Evolutionary conservation across 2,888 invertebrate species (phyloP).

Genomic region (Eupithecia exiguata): DNA sequence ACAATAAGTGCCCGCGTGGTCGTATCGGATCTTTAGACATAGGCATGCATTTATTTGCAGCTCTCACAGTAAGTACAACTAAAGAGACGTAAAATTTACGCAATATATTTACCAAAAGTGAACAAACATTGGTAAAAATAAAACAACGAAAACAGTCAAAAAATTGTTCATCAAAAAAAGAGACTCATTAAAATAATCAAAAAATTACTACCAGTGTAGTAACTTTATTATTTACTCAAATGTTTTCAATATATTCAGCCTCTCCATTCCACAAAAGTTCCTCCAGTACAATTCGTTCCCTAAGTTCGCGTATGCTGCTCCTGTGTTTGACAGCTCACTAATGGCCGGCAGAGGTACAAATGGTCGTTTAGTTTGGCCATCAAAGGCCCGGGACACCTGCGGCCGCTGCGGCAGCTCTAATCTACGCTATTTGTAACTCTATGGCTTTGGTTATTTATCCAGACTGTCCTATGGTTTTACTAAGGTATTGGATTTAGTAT

Average conservation of each 20-base stretch:
- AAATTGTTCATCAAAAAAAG: too few species aligned
- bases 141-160: too few species aligned
- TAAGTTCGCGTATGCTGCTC: constrained; percentile 16
- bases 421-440: constrained; percentile 35
- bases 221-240: too few species aligned
- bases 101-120: too few species aligned
- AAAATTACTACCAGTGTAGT: too few species aligned
- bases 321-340: constrained; percentile 33
- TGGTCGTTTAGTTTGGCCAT: constrained; percentile 36
- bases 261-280: background rate
- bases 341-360: constrained; percentile 32
- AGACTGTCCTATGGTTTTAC: background rate
- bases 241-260: background rate
- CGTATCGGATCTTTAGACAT: too few species aligned
- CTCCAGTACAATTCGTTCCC: constrained; percentile 7
- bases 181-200: too few species aligned
- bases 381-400: constrained; percentile 44
- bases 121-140: too few species aligned
- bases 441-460: constrained; percentile 3
- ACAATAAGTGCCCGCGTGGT: too few species aligned
- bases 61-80: too few species aligned
- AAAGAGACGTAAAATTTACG: too few species aligned
- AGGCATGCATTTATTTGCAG: too few species aligned
- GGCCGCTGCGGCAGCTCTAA: constrained; percentile 21
- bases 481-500: constrained; percentile 15